Evolutionary conservation across 1,140 invertebrate species (phyloP).

Genomic region (Sitodiplosis mosellana): DNA sequence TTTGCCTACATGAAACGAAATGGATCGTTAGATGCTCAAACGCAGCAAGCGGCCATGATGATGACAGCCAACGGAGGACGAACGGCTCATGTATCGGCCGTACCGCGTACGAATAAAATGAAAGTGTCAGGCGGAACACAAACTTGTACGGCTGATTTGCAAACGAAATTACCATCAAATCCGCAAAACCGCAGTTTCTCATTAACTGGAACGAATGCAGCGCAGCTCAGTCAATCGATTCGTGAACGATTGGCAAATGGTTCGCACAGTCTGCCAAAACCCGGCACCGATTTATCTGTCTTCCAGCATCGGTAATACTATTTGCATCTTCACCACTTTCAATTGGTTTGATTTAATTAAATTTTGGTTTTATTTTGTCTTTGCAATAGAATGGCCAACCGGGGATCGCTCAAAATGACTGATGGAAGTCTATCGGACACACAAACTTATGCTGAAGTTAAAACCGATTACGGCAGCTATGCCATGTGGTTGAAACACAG

Average conservation of each 20-base stretch:
- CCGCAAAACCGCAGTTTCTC: conserved; percentile 58
- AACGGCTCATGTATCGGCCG: conserved; percentile 65
- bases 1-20: conserved; percentile 69
- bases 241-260: conserved; percentile 59
- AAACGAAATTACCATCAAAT: conserved; percentile 29
- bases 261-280: conserved; percentile 60
- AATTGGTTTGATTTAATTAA: not conserved
- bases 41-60: conserved; percentile 30
- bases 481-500: conserved; percentile 49
- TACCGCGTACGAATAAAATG: conserved; percentile 63
- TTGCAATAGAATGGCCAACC: conserved; percentile 32
- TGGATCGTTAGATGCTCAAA: conserved; percentile 28
- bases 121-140: conserved; percentile 77
- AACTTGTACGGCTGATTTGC: conserved; percentile 62
- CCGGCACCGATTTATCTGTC: conserved; percentile 35
- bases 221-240: conserved; percentile 66
- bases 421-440: conserved; percentile 67
- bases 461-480: conserved; percentile 46
- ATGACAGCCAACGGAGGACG: conserved; percentile 26
- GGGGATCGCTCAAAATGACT: conserved; percentile 37
- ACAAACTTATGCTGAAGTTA: conserved; percentile 42
- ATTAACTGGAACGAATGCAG: conserved; percentile 58
- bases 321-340: not conserved
- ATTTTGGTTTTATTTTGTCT: not conserved
- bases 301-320: conserved; percentile 20